These are phyloP conservation scores for Dicerorhinus sumatrensis DNA, from an alignment of 2,113 vertebrate genomes.

Conservation along the genomic window DNA sequence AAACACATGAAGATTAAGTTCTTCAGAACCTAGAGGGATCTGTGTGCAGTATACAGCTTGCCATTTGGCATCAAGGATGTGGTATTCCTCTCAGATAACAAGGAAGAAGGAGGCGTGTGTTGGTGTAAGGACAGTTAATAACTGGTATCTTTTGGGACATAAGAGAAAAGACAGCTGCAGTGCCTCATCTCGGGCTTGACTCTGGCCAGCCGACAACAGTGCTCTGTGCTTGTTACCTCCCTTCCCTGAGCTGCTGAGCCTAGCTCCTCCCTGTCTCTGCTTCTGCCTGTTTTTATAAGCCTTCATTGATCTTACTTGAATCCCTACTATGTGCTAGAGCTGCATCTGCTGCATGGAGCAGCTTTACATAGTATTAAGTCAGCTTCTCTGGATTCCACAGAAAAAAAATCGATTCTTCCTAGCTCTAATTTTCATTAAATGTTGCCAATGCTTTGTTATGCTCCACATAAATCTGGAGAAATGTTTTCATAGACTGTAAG, in stretches of 20 bases:
- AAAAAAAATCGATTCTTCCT: not conserved
- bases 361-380: not conserved
- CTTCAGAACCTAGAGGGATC: not conserved
- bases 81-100: not conserved
- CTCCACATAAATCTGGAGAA: not conserved
- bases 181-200: not conserved
- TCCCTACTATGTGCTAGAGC: not conserved
- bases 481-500: not conserved
- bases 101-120: not conserved
- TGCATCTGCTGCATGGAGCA: not conserved
- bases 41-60: not conserved
- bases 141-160: not conserved
- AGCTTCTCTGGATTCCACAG: not conserved
- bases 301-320: not conserved
- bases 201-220: too few species aligned
- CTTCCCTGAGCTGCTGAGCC: not conserved
- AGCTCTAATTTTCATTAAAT: not conserved
- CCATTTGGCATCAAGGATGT: not conserved
- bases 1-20: not conserved
- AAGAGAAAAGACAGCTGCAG: not conserved
- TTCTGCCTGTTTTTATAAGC: not conserved
- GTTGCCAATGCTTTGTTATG: not conserved
- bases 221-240: not conserved
- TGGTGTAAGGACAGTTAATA: not conserved
- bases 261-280: too few species aligned